Conservation (phyloP, 1,140 invertebrate genomes). For the Tribolium castaneum region DNA sequence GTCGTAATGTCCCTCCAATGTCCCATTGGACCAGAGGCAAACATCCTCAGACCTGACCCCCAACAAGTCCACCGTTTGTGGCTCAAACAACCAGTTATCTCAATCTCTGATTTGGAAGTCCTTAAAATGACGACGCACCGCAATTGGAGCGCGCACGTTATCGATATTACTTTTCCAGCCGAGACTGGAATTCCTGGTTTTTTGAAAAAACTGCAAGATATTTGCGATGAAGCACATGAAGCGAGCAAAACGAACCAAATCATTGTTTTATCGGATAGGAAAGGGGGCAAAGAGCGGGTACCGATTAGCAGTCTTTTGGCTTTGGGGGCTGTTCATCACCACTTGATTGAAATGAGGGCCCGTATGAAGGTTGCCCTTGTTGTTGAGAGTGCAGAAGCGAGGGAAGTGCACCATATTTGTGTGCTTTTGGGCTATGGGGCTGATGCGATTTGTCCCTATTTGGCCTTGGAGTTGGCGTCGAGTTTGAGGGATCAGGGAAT, state of each 20-base stretch:
- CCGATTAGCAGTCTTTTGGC: conserved; percentile 88
- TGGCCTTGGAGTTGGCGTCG: conserved; percentile 93
- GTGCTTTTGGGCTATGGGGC: conserved; percentile 96
- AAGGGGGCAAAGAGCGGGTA: conserved; percentile 76
- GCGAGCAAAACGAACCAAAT: conserved; percentile 90
- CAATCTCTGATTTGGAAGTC: conserved; percentile 89
- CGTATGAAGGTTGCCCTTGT: conserved; percentile 96
- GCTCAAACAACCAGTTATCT: conserved; percentile 94
- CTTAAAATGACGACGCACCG: conserved; percentile 87
- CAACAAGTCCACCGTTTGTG: conserved; percentile 90
- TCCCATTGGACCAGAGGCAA: conserved; percentile 92
- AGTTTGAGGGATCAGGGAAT: conserved; percentile 85
- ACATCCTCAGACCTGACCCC: conserved; percentile 91
- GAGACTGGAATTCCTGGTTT: conserved; percentile 79
- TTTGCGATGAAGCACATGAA: conserved; percentile 84
- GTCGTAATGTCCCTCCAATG: conserved; percentile 98
- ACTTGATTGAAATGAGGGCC: conserved; percentile 93
- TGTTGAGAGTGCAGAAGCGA: conserved; percentile 93
- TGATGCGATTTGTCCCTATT: conserved; percentile 96
- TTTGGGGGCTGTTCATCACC: conserved; percentile 92
- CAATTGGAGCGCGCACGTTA: conserved; percentile 90
- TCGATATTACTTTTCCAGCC: conserved; percentile 90
- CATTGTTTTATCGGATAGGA: conserved; percentile 87
- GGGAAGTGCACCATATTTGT: conserved; percentile 97
- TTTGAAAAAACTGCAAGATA: conserved; percentile 78